Evolutionary conservation across 2,888 invertebrate species (phyloP), one percentile per base, ranked within the genome.

Genomic region (Alentia gelatinosa): DNA sequence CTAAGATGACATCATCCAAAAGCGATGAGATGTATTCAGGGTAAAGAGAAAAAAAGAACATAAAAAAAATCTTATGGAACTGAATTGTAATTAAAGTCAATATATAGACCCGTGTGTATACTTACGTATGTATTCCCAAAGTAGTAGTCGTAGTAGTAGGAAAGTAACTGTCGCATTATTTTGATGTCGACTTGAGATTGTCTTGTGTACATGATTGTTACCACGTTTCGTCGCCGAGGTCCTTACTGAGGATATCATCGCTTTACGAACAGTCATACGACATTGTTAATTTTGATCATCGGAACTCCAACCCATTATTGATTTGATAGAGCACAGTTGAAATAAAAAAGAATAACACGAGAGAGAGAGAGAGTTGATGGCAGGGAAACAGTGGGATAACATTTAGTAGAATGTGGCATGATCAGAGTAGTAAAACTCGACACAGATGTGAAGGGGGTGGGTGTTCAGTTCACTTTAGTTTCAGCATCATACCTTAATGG

Each of bases 121-220:
- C 79, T 79, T 79, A 79, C 5, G 79, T 79, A 79, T 79, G 79
- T 79, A 79, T 79, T 79, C 35, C 79, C 79, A 79, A 39, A n/a
- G n/a, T n/a, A n/a, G n/a, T n/a, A n/a, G n/a, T n/a, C n/a, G 79
- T 79, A 79, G 79, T 74, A 12, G 79, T 79, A 79, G 79, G 79
- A 79, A 79, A 79, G 37, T 79, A 79, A 79, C 39, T 79, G 79
- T 79, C 79, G 79, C 79, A 39, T 79, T 79, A 79, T 79, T 79
- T 79, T 79, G 9, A 79, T 79, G 79, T 79, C 79, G 79, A 79
- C 79, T 79, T 79, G 79, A 79, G 79, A 79, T 79, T 79, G 79
- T 79, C 37, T 39, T 79, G 79, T 79, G 79, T 79, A 79, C 79
- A 79, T 37, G 39, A 79, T 79, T 79, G 79, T 79, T 79, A 26